phyloP scores from a whole-genome alignment of 2,113 vertebrate species.

The Aphyosemion australe region DNA sequence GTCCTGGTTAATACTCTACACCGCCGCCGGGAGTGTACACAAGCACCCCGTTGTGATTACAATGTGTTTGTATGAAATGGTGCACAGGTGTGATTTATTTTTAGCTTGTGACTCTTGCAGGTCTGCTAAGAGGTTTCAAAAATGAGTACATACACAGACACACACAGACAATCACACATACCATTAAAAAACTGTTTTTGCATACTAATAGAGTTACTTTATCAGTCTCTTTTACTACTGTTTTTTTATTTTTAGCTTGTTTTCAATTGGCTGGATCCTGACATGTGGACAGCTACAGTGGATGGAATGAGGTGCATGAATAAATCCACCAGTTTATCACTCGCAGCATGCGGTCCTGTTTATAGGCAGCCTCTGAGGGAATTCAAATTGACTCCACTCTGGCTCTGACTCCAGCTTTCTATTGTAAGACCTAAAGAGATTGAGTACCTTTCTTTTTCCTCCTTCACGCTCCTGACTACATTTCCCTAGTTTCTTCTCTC shows the following conservation, averaged over 20 bases:
- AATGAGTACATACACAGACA: constrained; percentile 8
- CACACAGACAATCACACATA: constrained; percentile 4
- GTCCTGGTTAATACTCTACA: constrained; percentile 2
- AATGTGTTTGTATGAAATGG: background rate
- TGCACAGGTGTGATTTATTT: constrained; percentile 19
- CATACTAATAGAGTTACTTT: constrained; percentile 43
- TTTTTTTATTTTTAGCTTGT: constrained; percentile 7
- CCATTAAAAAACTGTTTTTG: constrained; percentile 17
- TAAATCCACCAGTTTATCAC: constrained; percentile 63
- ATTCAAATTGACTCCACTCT: constrained; percentile 61
- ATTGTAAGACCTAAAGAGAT: constrained; percentile 59
- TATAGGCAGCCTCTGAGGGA: constrained; percentile 51
- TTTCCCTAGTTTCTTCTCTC: constrained; percentile 25
- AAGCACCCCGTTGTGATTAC: background rate
- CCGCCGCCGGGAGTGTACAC: background rate
- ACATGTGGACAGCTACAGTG: constrained; percentile 45
- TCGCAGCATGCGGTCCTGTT: constrained; percentile 63
- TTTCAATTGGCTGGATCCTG: constrained; percentile 24
- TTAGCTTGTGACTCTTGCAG: constrained; percentile 4
- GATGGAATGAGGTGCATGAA: constrained; percentile 51
- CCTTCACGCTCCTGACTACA: constrained; percentile 36
- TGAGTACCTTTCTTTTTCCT: constrained; percentile 44
- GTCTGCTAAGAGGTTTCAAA: background rate
- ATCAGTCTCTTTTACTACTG: constrained; percentile 20
- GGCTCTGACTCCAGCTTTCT: constrained; percentile 55